Evolutionary conservation across 2,888 invertebrate genomes (phyloP).

Genomic region (Atrina japonica): DNA sequence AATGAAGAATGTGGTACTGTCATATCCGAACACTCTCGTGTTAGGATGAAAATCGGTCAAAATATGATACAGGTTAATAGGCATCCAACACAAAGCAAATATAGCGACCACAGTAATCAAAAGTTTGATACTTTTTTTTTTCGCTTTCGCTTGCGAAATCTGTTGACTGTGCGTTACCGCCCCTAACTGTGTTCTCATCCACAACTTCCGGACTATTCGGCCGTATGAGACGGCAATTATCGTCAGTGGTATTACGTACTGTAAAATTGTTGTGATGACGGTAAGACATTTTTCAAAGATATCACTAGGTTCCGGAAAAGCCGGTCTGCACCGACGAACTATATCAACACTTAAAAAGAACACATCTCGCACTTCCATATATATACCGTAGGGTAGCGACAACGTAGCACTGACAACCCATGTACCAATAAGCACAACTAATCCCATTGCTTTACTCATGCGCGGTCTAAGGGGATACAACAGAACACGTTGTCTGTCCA

Average conservation of each 20-base stretch:
- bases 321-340: slow-evolving; percentile 75
- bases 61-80: slow-evolving; percentile 81
- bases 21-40: slow-evolving; percentile 73
- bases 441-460: slow-evolving; percentile 77
- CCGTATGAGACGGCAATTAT: slow-evolving; percentile 80
- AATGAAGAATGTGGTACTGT: slow-evolving; percentile 79
- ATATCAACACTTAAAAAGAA: slow-evolving; percentile 49
- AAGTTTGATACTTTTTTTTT: slow-evolving; percentile 81
- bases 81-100: slow-evolving; percentile 82
- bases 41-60: slow-evolving; percentile 78
- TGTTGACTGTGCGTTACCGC: slow-evolving; percentile 80
- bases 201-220: slow-evolving; percentile 75
- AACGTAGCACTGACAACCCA: slow-evolving; percentile 78
- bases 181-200: slow-evolving; percentile 78
- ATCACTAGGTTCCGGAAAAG: slow-evolving; percentile 75
- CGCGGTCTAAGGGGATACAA: slow-evolving; percentile 80
- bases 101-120: slow-evolving; percentile 80
- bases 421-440: slow-evolving; percentile 75
- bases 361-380: slow-evolving; percentile 68
- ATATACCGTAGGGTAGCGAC: slow-evolving; percentile 80
- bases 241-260: slow-evolving; percentile 81
- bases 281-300: slow-evolving; percentile 78
- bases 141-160: slow-evolving; percentile 76
- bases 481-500: slow-evolving; percentile 81
- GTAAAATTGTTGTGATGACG: slow-evolving; percentile 78